phyloP scores from a whole-genome alignment of 2,797 vertebrate species.

The Pangasius macronema region DNA sequence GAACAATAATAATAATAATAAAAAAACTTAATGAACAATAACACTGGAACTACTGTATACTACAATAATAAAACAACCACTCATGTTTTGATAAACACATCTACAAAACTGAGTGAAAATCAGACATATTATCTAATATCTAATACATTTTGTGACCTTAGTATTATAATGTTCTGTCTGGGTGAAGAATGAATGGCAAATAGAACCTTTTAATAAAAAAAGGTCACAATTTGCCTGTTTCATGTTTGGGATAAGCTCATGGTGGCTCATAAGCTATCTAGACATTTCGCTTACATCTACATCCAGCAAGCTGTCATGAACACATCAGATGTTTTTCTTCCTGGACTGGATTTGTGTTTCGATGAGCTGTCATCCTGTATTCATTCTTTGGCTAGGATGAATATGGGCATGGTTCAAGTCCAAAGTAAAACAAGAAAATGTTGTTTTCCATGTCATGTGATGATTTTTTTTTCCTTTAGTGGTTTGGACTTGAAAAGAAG shows the following conservation, averaged over 20 bases:
- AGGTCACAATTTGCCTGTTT: not conserved
- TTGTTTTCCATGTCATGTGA: not conserved
- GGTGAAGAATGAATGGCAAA: not conserved
- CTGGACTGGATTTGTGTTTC: slow-evolving; percentile 8
- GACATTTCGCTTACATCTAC: not conserved
- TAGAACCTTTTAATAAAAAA: not conserved
- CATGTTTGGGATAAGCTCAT: not conserved
- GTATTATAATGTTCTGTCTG: not conserved
- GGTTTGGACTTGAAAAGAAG: slow-evolving; percentile 3
- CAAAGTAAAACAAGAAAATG: slow-evolving; percentile 5
- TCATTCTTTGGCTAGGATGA: slow-evolving; percentile 15
- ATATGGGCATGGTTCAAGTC: slow-evolving; percentile 3
- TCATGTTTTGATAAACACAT: not conserved
- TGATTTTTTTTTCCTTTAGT: not conserved
- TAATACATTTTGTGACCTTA: not conserved
- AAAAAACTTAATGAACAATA: too few species aligned
- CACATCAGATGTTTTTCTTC: slow-evolving; percentile 5
- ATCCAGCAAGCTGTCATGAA: slow-evolving; percentile 18
- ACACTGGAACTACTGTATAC: not conserved
- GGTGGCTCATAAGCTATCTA: not conserved
- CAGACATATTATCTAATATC: not conserved
- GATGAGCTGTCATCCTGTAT: slow-evolving; percentile 24
- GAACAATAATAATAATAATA: too few species aligned
- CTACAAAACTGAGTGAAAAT: not conserved
- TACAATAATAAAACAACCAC: slow-evolving; percentile 2